phyloP scores from a whole-genome alignment of 1,140 invertebrate species.

The Pseudachorutes palmiensis region DNA sequence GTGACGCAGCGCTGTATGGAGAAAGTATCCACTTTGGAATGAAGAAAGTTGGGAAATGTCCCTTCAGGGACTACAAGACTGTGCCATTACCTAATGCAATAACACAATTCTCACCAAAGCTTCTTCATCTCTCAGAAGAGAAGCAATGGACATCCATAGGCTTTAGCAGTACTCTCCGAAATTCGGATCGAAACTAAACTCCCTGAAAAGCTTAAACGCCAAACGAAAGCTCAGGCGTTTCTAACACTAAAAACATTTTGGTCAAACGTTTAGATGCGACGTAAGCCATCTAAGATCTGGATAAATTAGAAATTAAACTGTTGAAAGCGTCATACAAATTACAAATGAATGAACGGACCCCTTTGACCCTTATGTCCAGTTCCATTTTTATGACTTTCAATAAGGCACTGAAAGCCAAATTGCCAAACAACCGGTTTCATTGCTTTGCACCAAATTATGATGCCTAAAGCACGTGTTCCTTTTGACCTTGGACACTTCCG shows the following conservation, averaged over 20 bases:
- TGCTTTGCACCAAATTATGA: no score
- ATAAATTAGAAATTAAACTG: no score
- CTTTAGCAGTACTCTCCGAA: neutral
- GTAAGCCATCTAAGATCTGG: no score
- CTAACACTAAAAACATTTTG: neutral
- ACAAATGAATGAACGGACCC: no score
- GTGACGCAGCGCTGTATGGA: neutral
- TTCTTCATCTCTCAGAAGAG: neutral
- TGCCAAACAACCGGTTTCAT: no score
- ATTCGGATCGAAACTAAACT: neutral
- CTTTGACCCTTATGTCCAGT: no score
- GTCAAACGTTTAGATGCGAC: no score
- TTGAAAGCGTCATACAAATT: no score
- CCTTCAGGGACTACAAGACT: neutral
- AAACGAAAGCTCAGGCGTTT: neutral
- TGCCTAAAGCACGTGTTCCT: no score
- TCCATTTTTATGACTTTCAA: no score
- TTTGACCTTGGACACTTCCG: no score
- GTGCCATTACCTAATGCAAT: neutral
- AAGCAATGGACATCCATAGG: neutral
- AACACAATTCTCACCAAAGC: neutral
- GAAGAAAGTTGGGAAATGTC: neutral
- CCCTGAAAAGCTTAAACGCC: neutral
- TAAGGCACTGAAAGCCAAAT: no score
- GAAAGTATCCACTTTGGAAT: neutral